Evolutionary conservation across 2,888 invertebrate species (phyloP).

Genomic region (Apamea crenata): DNA sequence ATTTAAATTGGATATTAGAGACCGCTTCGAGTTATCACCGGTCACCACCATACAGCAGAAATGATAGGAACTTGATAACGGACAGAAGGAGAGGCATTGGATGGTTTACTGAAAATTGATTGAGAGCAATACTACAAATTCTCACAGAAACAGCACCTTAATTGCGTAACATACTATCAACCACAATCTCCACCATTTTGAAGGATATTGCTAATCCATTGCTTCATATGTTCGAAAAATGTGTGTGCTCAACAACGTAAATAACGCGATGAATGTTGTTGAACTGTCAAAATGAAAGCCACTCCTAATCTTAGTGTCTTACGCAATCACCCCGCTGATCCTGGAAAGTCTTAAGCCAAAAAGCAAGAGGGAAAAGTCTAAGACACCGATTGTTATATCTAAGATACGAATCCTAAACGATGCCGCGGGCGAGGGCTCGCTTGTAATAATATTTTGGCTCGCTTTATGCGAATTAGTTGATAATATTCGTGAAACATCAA

Average conservation of each 20-base stretch:
- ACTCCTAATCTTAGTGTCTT: neutral
- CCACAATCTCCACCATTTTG: neutral
- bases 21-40: conserved; percentile 22
- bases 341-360: conserved; percentile 11
- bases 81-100: neutral
- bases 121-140: neutral
- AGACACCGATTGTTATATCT: conserved; percentile 33
- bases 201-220: neutral
- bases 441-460: conserved; percentile 64
- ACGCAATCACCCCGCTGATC: neutral
- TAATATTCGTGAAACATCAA: conserved; percentile 65
- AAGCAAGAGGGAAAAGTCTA: conserved; percentile 14
- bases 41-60: neutral
- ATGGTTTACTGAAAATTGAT: neutral
- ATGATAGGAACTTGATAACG: neutral
- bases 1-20: conserved; percentile 50
- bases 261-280: neutral
- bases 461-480: conserved; percentile 66
- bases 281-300: neutral
- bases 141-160: neutral
- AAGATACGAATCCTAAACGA: conserved; percentile 37
- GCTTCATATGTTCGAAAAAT: neutral
- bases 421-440: conserved; percentile 52
- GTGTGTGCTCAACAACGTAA: neutral
- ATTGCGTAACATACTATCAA: neutral